Evolutionary conservation across 2,888 invertebrate genomes (phyloP), one percentile per base, ranked within the genome.

Genomic region (Sinopyrophorus schimmeli): DNA sequence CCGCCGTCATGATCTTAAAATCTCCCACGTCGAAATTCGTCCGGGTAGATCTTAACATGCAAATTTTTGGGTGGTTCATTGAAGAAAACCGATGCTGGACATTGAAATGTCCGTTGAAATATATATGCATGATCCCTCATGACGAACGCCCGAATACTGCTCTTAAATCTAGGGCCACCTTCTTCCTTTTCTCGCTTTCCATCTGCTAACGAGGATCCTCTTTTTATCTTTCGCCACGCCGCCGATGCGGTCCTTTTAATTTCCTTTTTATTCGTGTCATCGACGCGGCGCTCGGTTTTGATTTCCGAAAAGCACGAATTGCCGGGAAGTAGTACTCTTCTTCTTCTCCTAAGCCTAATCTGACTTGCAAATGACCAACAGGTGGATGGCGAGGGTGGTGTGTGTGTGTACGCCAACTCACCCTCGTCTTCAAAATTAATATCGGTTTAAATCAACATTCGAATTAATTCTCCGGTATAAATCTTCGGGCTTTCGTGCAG

Each of bases 21-120:
- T 62, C 63, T 59, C 56, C 43, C 55, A 37, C 48, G 42, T 50
- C 50, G 53, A 46, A 56, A 58, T 53, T 60, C 68, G 58, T 66
- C 68, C 68, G 68, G 69, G 69, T 68, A 68, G 68, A 68, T 67
- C 68, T 66, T 63, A 54, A 63, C 62, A 54, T 48, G 66, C 64
- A 64, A 66, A 66, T 65, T 46, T 47, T 16, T 11, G 40, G 46
- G 17, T 47, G 42, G 51, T 51, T 51, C 51, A 51, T 51, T 51
- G 51, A 51, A 51, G 50, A 51, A 16, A 50, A 47, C 46, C 51
- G 51, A 51, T 38, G 23, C 5, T 30, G 41, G 38, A 47, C 46
- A 46, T 47, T 47, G 46, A 47, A 51, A 51, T 47, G 37, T 44
- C 42, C 51, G 37, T 24, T 10, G 41, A 41, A 47, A 47, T 47